phyloP scores from a whole-genome alignment of 2,888 invertebrate genomes.

The Oegoconia quadripuncta region DNA sequence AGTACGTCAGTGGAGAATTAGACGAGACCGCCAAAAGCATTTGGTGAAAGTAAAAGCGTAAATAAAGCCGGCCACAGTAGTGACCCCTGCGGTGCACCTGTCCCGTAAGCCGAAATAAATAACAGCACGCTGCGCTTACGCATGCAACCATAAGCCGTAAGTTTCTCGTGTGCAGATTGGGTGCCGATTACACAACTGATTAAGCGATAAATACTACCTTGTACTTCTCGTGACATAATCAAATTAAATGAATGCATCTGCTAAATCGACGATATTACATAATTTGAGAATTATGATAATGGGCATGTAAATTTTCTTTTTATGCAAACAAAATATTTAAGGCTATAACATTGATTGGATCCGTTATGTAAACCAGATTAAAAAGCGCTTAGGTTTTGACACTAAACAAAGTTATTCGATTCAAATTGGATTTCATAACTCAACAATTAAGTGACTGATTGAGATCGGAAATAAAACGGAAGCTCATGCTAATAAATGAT shows the following conservation, averaged over 20 bases:
- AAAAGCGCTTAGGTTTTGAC: conserved; percentile 6
- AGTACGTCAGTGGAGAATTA: conserved; percentile 17
- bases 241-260: conserved; percentile 23
- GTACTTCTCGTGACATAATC: conserved; percentile 12
- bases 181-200: conserved; percentile 18
- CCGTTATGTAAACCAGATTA: conserved; percentile 15
- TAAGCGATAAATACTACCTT: conserved; percentile 19
- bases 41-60: conserved; percentile 66
- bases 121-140: conserved; percentile 6
- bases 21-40: conserved; percentile 31
- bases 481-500: conserved; percentile 31
- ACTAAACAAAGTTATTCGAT: conserved; percentile 13
- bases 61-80: conserved; percentile 40
- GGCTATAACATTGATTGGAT: conserved; percentile 8
- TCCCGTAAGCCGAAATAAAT: conserved; percentile 21
- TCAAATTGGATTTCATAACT: conserved; percentile 1
- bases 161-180: conserved; percentile 15
- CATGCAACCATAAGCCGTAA: conserved; percentile 9
- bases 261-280: conserved; percentile 21
- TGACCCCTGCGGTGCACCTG: conserved; percentile 58
- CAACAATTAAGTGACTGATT: not conserved
- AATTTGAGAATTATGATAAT: conserved; percentile 17
- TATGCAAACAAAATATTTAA: conserved; percentile 14
- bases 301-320: conserved; percentile 4
- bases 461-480: conserved; percentile 20